These are phyloP conservation scores for Pseudomyrmex flavicornis DNA, from an alignment of 1,140 invertebrate species.

Conservation along the genomic window DNA sequence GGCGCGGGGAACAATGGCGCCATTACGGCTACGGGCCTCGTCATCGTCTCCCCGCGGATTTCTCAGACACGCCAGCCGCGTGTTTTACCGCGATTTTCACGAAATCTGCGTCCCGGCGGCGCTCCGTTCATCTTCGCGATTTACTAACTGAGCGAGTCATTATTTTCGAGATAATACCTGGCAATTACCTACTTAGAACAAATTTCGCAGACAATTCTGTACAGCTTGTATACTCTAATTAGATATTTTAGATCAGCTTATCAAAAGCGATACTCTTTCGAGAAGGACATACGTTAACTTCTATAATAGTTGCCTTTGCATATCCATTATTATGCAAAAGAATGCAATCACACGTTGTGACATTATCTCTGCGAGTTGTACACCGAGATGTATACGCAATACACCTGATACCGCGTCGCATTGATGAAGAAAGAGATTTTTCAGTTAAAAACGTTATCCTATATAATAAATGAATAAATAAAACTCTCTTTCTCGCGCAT, in stretches of 20 bases:
- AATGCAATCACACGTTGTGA: background rate
- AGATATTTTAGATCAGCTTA: background rate
- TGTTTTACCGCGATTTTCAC: constrained; percentile 69
- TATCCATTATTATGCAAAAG: background rate
- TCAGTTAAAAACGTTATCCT: background rate
- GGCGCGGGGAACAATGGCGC: constrained; percentile 64
- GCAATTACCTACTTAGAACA: too few relatives aligned
- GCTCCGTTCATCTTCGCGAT: constrained; percentile 39
- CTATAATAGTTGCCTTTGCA: background rate
- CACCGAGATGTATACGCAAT: background rate
- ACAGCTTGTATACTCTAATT: background rate
- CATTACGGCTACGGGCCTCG: constrained; percentile 56
- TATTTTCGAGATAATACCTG: too few relatives aligned
- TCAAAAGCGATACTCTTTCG: background rate
- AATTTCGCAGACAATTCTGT: background rate
- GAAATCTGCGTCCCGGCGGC: constrained; percentile 62
- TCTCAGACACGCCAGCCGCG: constrained; percentile 54
- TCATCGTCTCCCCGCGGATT: constrained; percentile 44
- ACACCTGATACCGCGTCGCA: too few relatives aligned
- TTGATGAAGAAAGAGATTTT: background rate
- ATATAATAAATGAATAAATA: too few relatives aligned
- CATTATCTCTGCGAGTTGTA: background rate
- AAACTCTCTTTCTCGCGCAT: too few relatives aligned
- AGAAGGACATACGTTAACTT: background rate
- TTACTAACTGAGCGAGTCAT: constrained; percentile 3